Conservation (phyloP, 2,797 vertebrate species). For the Girardinus metallicus region DNA sequence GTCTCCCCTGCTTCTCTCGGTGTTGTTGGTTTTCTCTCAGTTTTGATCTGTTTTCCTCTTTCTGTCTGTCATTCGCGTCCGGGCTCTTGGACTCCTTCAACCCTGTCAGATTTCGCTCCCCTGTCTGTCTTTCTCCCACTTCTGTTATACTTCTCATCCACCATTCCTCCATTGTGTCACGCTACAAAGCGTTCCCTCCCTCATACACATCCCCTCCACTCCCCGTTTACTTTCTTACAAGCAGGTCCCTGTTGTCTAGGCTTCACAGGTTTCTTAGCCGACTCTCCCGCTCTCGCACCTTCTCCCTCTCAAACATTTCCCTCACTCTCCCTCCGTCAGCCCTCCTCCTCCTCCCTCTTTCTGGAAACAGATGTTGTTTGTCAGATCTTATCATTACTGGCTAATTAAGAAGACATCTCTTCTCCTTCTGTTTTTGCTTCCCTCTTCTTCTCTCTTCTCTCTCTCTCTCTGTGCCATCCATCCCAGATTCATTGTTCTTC, state of each 20-base stretch:
- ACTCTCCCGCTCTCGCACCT: slow-evolving; percentile 43
- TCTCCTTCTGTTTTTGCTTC: slow-evolving; percentile 79
- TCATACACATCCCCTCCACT: slow-evolving; percentile 56
- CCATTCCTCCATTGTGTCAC: slow-evolving; percentile 76
- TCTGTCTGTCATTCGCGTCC: slow-evolving; percentile 76
- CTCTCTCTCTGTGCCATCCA: slow-evolving; percentile 69
- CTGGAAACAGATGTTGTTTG: slow-evolving; percentile 88
- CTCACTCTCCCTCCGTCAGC: slow-evolving; percentile 27
- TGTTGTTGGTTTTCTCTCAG: slow-evolving; percentile 50
- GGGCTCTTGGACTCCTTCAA: slow-evolving; percentile 71
- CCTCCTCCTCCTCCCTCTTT: slow-evolving; percentile 57
- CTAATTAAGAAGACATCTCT: slow-evolving; percentile 88
- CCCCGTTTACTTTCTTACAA: slow-evolving; percentile 74
- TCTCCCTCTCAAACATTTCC: slow-evolving; percentile 44
- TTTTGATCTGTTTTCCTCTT: slow-evolving; percentile 66
- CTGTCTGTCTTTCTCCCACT: slow-evolving; percentile 73
- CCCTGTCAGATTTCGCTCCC: slow-evolving; percentile 76
- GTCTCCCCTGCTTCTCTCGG: slow-evolving; percentile 46
- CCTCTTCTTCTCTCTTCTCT: slow-evolving; percentile 65
- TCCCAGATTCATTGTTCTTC: slow-evolving; percentile 72
- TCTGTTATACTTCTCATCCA: slow-evolving; percentile 70
- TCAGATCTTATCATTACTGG: slow-evolving; percentile 89
- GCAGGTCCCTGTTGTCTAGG: slow-evolving; percentile 78
- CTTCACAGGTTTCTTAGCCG: slow-evolving; percentile 76
- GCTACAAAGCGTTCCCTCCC: slow-evolving; percentile 74